phyloP scores from a whole-genome alignment of 2,113 vertebrate species.

The Engystomops pustulosus region DNA sequence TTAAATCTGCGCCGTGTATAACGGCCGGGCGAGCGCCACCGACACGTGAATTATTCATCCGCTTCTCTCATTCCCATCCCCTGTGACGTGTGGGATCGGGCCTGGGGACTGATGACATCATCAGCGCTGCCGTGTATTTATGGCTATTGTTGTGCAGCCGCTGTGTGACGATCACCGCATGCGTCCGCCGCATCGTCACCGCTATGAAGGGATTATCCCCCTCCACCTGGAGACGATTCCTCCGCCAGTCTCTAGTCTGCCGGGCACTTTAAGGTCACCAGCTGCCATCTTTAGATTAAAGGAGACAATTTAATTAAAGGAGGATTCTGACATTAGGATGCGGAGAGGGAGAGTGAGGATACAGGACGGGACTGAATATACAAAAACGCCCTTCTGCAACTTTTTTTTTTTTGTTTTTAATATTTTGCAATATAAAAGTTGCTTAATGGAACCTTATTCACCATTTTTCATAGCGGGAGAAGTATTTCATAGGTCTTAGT shows the following conservation, averaged over 20 bases:
- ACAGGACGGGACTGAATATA: no score
- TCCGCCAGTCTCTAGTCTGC: no score
- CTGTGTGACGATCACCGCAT: background rate
- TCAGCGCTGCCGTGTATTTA: background rate
- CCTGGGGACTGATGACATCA: background rate
- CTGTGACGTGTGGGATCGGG: background rate
- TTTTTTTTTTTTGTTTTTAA: no score
- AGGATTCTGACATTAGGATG: background rate
- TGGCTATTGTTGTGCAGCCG: background rate
- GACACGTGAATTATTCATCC: background rate
- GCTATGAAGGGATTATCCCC: background rate
- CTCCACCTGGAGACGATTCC: background rate
- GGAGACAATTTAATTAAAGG: background rate
- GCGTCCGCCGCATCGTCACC: background rate
- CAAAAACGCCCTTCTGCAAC: no score
- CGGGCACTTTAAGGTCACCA: background rate
- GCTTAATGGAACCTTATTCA: no score
- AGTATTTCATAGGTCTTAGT: no score
- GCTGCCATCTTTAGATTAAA: background rate
- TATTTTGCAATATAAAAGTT: no score
- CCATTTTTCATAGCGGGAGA: no score
- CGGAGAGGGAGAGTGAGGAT: background rate
- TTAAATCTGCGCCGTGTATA: background rate
- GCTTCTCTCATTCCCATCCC: background rate
- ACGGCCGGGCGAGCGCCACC: background rate